Percentiles rank a stretch among this genome's conserved stretches.
These are phyloP conservation scores for Anguilla megastoma DNA, from an alignment of 2,797 vertebrate species.

Conservation along the genomic window DNA sequence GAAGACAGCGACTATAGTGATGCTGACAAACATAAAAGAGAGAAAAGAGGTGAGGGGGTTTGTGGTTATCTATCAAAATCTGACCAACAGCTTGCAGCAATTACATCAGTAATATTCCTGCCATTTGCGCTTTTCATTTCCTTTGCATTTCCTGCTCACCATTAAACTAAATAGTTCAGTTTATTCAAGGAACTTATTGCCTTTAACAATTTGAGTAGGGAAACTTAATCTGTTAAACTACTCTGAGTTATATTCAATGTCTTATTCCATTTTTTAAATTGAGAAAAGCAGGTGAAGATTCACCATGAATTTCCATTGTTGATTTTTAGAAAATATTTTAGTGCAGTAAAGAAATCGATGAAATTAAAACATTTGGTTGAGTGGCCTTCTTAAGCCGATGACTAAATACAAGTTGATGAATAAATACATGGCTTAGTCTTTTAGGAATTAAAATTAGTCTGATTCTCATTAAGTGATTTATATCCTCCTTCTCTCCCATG, in stretches of 20 bases:
- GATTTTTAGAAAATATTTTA: slow-evolving; percentile 20
- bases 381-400: slow-evolving; percentile 66
- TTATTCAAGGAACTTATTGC: too few species aligned
- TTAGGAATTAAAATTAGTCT: slow-evolving; percentile 68
- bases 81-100: neutral
- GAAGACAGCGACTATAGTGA: slow-evolving; percentile 87
- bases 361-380: slow-evolving; percentile 59
- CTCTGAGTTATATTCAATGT: too few species aligned
- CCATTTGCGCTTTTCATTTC: neutral
- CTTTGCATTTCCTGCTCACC: neutral
- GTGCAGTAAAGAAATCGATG: slow-evolving; percentile 62
- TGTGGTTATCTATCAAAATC: neutral
- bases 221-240: too few species aligned
- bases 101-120: neutral
- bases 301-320: neutral
- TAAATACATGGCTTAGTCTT: slow-evolving; percentile 39
- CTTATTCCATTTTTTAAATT: too few species aligned
- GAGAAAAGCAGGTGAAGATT: neutral
- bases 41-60: slow-evolving; percentile 85
- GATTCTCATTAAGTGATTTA: slow-evolving; percentile 69
- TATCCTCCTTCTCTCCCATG: slow-evolving; percentile 46
- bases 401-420: slow-evolving; percentile 74
- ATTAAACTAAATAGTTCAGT: too few species aligned
- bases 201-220: too few species aligned
- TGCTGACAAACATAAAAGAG: slow-evolving; percentile 94